Percentiles rank a stretch among this genome's conserved stretches.
phyloP scores from a whole-genome alignment of 2,113 vertebrate genomes.

The Aviceda subcristata region DNA sequence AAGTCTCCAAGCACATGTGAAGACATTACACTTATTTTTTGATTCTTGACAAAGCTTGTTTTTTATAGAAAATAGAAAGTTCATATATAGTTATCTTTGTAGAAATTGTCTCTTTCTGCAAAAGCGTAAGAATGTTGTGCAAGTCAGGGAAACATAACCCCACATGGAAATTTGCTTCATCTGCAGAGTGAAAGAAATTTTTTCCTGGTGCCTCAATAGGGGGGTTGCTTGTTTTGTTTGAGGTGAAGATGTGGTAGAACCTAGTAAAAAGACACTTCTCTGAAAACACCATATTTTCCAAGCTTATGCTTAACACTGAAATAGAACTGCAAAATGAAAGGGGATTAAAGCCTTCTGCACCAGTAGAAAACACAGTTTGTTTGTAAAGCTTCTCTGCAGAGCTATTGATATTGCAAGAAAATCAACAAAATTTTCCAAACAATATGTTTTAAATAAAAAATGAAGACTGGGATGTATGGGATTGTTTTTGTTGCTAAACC shows the following conservation, averaged over 20 bases:
- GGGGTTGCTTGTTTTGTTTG: not conserved
- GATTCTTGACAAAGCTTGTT: not conserved
- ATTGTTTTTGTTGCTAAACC: not conserved
- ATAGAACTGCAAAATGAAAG: not conserved
- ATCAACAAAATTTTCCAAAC: not conserved
- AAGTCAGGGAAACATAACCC: not conserved
- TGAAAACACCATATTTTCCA: not conserved
- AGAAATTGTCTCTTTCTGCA: not conserved
- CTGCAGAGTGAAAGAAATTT: not conserved
- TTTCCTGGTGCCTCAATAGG: not conserved
- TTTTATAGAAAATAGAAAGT: not conserved
- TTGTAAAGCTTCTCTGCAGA: not conserved
- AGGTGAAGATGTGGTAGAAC: not conserved
- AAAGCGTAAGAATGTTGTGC: not conserved
- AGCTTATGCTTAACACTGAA: not conserved
- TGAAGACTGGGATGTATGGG: not conserved
- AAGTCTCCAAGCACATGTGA: not conserved
- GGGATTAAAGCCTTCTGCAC: not conserved
- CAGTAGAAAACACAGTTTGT: not conserved
- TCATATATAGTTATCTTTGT: not conserved
- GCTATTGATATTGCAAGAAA: not conserved
- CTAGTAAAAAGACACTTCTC: not conserved
- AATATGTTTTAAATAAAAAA: not conserved
- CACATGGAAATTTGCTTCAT: not conserved
- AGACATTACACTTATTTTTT: not conserved